phyloP scores from a whole-genome alignment of 2,797 vertebrate genomes.

The Rhabdomys pumilio region DNA sequence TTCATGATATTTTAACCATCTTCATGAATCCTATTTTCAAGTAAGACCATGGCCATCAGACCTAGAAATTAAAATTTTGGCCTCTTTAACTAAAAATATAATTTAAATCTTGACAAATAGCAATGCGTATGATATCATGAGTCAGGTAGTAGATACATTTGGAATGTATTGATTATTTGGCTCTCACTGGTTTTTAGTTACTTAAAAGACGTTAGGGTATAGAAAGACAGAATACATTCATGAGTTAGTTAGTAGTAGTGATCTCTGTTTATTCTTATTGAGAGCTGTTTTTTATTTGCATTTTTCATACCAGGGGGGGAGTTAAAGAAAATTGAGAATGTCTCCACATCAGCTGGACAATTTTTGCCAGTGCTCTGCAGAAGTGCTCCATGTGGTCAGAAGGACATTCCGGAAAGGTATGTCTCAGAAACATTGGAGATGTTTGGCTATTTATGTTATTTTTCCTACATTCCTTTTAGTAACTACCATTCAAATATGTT shows the following conservation, averaged over 20 bases:
- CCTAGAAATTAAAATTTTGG: background rate
- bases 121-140: accelerated
- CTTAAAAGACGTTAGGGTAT: background rate
- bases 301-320: background rate
- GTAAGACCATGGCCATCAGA: too few relatives aligned
- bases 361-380: background rate
- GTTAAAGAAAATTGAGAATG: background rate
- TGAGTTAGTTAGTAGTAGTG: background rate
- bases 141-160: background rate
- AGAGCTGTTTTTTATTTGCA: background rate
- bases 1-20: background rate
- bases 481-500: background rate
- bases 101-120: background rate
- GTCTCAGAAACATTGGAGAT: background rate
- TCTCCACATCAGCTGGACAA: background rate
- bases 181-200: background rate
- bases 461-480: background rate
- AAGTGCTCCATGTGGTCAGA: background rate
- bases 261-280: background rate
- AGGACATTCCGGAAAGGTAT: background rate
- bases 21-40: background rate
- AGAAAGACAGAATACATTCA: background rate
- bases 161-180: background rate
- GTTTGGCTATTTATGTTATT: background rate
- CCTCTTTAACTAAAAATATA: background rate